These are phyloP conservation scores for Catostylus mosaicus DNA, from an alignment of 30 jellyfish, hydroid and myxozoan species.

Conservation along the genomic window DNA sequence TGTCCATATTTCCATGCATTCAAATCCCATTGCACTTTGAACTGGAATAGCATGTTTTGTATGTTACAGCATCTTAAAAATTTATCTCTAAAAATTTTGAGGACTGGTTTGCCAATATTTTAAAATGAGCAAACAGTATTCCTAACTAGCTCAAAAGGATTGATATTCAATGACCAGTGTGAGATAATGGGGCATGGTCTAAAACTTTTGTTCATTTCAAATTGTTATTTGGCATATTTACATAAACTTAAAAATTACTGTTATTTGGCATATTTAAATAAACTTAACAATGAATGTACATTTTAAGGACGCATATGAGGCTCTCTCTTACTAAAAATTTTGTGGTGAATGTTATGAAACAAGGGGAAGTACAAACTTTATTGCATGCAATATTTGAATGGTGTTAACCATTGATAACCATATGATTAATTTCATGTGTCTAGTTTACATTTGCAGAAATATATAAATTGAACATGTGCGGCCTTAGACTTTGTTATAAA, in stretches of 20 bases:
- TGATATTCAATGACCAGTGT: no score
- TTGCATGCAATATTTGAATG: conserved; percentile 5
- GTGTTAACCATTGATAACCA: conserved; percentile 10
- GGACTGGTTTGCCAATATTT: background rate
- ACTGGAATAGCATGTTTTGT: no score
- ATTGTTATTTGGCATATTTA: conserved; percentile 5
- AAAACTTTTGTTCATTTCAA: no score
- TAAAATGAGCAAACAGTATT: background rate
- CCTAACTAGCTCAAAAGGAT: no score
- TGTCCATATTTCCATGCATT: no score
- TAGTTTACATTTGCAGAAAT: conserved; percentile 8
- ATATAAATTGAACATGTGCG: conserved; percentile 9
- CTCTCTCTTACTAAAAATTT: background rate
- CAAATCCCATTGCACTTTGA: no score
- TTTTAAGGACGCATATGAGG: conserved; percentile 3
- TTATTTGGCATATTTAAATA: conserved; percentile 10
- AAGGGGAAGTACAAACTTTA: conserved; percentile 19
- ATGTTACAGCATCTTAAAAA: no score
- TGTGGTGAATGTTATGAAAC: conserved; percentile 11
- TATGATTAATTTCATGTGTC: background rate
- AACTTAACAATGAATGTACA: background rate
- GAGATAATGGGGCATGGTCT: no score
- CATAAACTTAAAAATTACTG: background rate
- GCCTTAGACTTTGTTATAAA: no score
- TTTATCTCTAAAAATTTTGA: no score